phyloP scores from a whole-genome alignment of 2,113 vertebrate species.

The Pipra filicauda region DNA sequence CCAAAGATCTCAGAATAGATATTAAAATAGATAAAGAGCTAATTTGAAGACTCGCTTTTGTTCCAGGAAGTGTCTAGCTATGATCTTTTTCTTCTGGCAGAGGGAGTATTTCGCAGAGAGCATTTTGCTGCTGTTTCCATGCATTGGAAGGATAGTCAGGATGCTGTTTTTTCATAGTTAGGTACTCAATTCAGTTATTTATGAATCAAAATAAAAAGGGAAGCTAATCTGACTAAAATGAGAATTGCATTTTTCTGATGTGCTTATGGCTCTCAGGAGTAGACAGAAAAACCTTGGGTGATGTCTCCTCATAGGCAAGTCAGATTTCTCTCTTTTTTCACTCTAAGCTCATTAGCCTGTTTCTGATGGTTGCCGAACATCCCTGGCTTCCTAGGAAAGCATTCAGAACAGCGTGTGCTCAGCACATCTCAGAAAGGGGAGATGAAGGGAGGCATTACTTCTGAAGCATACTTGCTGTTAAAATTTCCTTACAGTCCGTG shows the following conservation, averaged over 20 bases:
- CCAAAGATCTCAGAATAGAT: neutral
- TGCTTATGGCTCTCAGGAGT: neutral
- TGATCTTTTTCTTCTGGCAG: neutral
- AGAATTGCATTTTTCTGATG: neutral
- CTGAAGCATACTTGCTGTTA: neutral
- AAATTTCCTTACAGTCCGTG: neutral
- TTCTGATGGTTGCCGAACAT: neutral
- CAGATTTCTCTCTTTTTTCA: neutral
- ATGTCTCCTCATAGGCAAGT: neutral
- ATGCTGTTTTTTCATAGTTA: neutral
- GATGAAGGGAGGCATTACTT: neutral
- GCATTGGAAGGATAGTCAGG: neutral
- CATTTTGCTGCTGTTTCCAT: neutral
- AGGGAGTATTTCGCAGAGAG: neutral
- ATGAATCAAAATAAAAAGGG: neutral
- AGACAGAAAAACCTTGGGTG: neutral
- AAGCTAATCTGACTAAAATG: neutral
- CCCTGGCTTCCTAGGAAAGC: neutral
- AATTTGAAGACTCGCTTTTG: neutral
- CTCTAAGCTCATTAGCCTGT: neutral
- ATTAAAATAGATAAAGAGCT: neutral
- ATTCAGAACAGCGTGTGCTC: neutral
- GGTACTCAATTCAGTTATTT: neutral
- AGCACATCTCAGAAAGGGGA: neutral
- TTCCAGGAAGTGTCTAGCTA: neutral